These are phyloP conservation scores for Crypturellus undulatus DNA, from an alignment of 2,113 vertebrate species.

Conservation along the genomic window DNA sequence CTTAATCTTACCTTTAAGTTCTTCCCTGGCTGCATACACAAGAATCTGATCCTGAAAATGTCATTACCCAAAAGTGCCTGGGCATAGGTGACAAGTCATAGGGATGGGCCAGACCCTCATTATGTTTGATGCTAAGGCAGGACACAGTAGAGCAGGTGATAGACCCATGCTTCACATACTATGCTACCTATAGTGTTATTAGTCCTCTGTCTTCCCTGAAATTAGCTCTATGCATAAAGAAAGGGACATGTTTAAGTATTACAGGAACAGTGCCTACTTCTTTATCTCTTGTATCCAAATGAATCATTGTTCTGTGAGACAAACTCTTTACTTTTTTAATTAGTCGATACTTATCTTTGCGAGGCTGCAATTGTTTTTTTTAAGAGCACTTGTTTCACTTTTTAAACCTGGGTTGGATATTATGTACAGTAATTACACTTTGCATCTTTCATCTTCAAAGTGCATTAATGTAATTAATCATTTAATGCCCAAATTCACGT, in stretches of 20 bases:
- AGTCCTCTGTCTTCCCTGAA: not conserved
- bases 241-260: not conserved
- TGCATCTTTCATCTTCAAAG: not conserved
- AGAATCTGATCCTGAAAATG: not conserved
- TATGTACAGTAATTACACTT: not conserved
- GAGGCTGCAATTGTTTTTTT: not conserved
- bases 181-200: not conserved
- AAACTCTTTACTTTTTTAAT: not conserved
- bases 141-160: not conserved
- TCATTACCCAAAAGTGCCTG: not conserved
- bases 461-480: not conserved
- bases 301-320: not conserved
- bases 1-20: not conserved
- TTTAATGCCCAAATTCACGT: accelerated
- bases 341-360: not conserved
- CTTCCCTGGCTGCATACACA: not conserved
- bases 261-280: not conserved
- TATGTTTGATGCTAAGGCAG: accelerated
- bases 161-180: not conserved
- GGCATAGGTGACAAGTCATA: not conserved
- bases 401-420: not conserved
- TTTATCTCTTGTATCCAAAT: not conserved
- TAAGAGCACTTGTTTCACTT: not conserved
- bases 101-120: not conserved
- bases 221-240: not conserved